Evolutionary conservation across 2,113 vertebrate genomes (phyloP), one percentile per base, ranked within the genome.

Genomic region (Jacana jacana): DNA sequence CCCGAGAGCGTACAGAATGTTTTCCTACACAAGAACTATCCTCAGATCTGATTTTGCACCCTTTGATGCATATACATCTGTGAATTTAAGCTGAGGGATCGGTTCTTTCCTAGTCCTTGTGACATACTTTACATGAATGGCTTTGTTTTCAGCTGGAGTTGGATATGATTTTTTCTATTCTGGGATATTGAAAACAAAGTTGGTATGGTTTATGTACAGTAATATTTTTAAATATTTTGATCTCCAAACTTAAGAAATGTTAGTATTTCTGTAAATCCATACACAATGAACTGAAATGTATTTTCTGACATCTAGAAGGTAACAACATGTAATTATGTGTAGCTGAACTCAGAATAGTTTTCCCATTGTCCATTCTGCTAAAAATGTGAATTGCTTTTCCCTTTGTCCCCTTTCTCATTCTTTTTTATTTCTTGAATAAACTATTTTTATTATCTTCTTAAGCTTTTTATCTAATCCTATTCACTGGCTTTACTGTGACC

Each of bases 361-460:
- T 80, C 37, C 31, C 58, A 91, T 91, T 96, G 75, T 94, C 88
- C 5, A 1, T 90, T 60, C 58, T 91, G 51, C 58, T 94, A 81
- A 92, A 92, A 93, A 72, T 63, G 60, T 89, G 70, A 92, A 87
- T 91, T 93, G 40, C 63, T 89, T 84, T 89, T 86, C 37, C 58
- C 25, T 83, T 95, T 95, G 51, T 95, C 63, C 63, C 20, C 30
- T 25, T 84, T 91, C 37, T 89, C 17, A 13, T 73, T 85, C 52
- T 87, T 88, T 96, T 91, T 88, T 89, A 76, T 85, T 94, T 91
- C 71, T 94, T 91, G 70, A 94, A 91, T 89, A 94, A 95, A 92
- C 68, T 93, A 66, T 88, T 91, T 95, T 87, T 89, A 91, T 88
- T 89, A 86, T 89, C 88, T 72, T 94, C 83, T 73, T 66, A 93